Evolutionary conservation across 2,113 vertebrate genomes (phyloP).

Genomic region (Anthoscopus minutus): DNA sequence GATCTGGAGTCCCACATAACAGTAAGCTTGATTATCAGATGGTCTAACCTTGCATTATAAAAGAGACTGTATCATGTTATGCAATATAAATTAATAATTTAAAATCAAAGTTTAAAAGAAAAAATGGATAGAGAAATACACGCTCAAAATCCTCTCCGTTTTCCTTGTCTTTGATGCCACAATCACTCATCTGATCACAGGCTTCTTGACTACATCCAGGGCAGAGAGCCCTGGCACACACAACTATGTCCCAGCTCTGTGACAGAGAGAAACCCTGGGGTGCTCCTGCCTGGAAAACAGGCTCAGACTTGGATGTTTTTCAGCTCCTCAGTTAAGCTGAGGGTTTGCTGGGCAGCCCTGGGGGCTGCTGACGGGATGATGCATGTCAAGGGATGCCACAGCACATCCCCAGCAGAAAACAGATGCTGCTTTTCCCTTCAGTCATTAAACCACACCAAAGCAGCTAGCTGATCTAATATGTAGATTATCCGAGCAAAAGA

Average conservation of each 20-base stretch:
- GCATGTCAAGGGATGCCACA: neutral
- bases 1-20: neutral
- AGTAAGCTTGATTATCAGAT: constrained; percentile 32
- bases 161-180: neutral
- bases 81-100: neutral
- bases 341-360: neutral
- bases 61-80: neutral
- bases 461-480: neutral
- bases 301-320: neutral
- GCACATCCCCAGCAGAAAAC: neutral
- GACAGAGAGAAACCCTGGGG: rapidly evolving
- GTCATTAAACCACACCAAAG: neutral
- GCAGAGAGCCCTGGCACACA: neutral
- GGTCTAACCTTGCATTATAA: neutral
- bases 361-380: neutral
- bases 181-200: neutral
- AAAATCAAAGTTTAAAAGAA: neutral
- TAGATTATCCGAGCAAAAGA: neutral
- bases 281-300: neutral
- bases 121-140: neutral
- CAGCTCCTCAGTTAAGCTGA: neutral
- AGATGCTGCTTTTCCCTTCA: neutral
- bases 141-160: neutral
- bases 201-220: neutral
- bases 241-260: rapidly evolving